Evolutionary conservation across 2,113 vertebrate genomes (phyloP), one percentile per base, ranked within the genome.

Genomic region (Speoplatyrhinus poulsoni): DNA sequence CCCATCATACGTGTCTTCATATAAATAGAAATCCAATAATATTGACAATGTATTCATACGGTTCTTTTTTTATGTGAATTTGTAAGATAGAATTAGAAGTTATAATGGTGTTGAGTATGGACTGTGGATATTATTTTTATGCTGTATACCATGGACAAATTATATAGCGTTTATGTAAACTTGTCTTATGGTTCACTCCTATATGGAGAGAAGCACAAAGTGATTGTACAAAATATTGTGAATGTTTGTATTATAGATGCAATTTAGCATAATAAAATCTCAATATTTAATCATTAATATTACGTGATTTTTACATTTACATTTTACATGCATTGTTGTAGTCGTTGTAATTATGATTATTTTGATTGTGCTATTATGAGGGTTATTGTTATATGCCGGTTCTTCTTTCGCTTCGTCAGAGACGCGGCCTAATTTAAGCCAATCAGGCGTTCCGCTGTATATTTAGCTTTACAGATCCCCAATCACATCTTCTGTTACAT

Each of bases 141-240:
- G 89, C 73, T 71, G 85, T 82, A 74, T 69, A 75, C 77, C 72
- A 83, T 86, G 70, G 85, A 83, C 81, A 87, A 75, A 87, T 74
- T 72, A 61, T 80, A 82, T 89, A 83, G 74, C 85, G 72, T 86
- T 80, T 60, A 78, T 88, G 88, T 93, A 87, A 88, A 83, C 77
- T 84, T 85, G 87, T 91, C 85, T 88, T 80, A 87, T 66, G 75
- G 81, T 88, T 87, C 64, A 74, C 81, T 86, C 82, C 86, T 78
- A 61, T 73, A 65, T 7, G 66, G 69, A 62, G 76, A 90, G 77
- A 88, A 89, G 87, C 85, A 87, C 90, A 90, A 91, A 89, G 86
- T 92, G 88, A 90, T 83, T 91, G 90, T 92, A 91, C 83, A 90
- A 89, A 87, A 83, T 89, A 89, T 88, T 92, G 91, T 93, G 88